Base-by-base conservation (phyloP, 37 sponge, comb jelly and placozoan genomes). In the Geodia barretti region DNA sequence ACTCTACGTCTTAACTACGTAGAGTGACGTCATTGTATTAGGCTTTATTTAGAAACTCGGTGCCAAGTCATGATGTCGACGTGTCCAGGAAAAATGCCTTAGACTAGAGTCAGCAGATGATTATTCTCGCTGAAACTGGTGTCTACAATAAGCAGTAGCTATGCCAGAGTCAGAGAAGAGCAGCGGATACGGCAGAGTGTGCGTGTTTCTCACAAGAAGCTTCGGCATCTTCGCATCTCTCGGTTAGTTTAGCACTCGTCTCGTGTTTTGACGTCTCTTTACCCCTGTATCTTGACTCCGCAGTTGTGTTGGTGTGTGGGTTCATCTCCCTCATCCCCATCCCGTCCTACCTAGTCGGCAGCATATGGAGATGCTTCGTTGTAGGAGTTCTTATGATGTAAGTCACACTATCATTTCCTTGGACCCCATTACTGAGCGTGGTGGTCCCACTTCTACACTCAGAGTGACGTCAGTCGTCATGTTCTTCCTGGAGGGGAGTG, bases 281-380 rank as follows among this genome's bases (percentile, higher is more conserved):
- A n/a, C n/a, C n/a, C n/a, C n/a, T 26, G 30, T 29, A 47, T 30
- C 1, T 31, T 78, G 24, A 1, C 72, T 26, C 0, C 66, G 19
- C 76, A 91, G 92, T 91, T 38, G 63, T 87, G 23, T 43, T 91
- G 2, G 32, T 91, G 30, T 91, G 87, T 73, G 92, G 92, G 24
- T 82, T 91, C n/a, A 73, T 83, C 19, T 60, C 88, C 0, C 76
- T 87, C 58, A 40, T 87, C 23, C 92, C 92, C 20, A 64, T 81
- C 8, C 82, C 83, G 1, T 42, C 76, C n/a, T 33, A 62, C 2
- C 3, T 69, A 4, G 67, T 59, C 11, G 70, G 77, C 32, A 62
- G 68, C 38, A 33, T 63, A 26, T 62, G 71, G 4, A 71, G 77
- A 39, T 91, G 92, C 32, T 32, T 91, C 9, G 84, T 74, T 62